Evolutionary conservation across 2,113 vertebrate species (phyloP), one percentile per base, ranked within the genome.

Genomic region (Lathamus discolor): DNA sequence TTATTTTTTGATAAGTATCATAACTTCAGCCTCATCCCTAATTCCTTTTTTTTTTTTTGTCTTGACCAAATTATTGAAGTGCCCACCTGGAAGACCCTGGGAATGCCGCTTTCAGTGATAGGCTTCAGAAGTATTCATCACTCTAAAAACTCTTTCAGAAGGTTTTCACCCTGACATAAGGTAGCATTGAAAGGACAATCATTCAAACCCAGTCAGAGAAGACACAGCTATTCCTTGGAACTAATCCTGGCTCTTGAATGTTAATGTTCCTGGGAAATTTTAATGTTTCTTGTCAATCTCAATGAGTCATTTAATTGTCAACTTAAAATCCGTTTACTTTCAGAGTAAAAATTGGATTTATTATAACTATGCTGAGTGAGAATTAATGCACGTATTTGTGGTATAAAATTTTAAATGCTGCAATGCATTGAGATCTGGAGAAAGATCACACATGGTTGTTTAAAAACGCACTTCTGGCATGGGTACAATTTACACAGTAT

Each of bases 401-500:
- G 33, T 55, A 57, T 48, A 83, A 37, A 39, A 75, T 88, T 80
- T 81, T 51, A 88, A 90, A 88, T 68, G 43, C n/a, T 94, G 64
- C 35, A 77, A 2, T 51, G 75, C 62, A 64, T 88, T 86, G 48
- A 90, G 69, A 91, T 57, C 52, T 89, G 75, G 57, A 83, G 83
- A 75, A 88, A 81, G 86, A 90, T 35, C 80, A 75, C 70, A 78
- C 64, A 54, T 82, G 51, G 72, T 75, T 94, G 43, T 77, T 86
- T 64, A 57, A 70, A 91, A 89, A 86, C 37, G 54, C n/a, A 86
- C 12, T 93, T 69, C 79, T 88, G 69, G 48, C 11, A 0, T 27
- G 55, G 49, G 66, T 44, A 64, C 75, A 86, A 78, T 83, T 96
- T 90, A 96, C 95, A 92, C 43, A 82, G 61, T 52, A 48, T 33